Evolutionary conservation across 1,140 invertebrate species (phyloP).

Genomic region (Homarus americanus): DNA sequence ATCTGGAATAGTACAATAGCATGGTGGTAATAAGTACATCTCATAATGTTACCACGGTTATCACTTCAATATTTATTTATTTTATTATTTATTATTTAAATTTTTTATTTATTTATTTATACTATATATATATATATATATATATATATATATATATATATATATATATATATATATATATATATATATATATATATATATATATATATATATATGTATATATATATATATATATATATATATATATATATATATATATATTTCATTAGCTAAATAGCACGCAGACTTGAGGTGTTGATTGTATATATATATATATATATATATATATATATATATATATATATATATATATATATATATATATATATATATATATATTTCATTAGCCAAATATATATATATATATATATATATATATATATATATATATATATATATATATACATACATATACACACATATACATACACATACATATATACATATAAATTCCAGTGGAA

Average conservation of each 20-base stretch:
- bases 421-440: neutral
- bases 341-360: conserved; percentile 2
- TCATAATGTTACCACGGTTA: too few species aligned
- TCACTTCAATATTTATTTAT: too few species aligned
- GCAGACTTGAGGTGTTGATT: too few species aligned
- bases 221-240: neutral
- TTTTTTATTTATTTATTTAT: too few species aligned
- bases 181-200: neutral
- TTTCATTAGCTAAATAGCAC: too few species aligned
- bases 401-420: neutral
- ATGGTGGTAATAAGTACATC: too few species aligned
- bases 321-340: neutral
- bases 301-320: neutral
- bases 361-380: conserved; percentile 6
- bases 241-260: too few species aligned
- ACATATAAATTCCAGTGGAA: neutral
- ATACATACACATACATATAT: neutral
- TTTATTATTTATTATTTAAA: too few species aligned
- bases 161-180: too few species aligned
- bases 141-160: neutral
- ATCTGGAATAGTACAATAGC: too few species aligned
- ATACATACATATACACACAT: neutral
- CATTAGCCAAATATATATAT: conserved; percentile 6
- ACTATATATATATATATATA: too few species aligned
- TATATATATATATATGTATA: neutral